Base-by-base conservation (phyloP, 2,113 vertebrate genomes). In the Macrotus californicus region DNA sequence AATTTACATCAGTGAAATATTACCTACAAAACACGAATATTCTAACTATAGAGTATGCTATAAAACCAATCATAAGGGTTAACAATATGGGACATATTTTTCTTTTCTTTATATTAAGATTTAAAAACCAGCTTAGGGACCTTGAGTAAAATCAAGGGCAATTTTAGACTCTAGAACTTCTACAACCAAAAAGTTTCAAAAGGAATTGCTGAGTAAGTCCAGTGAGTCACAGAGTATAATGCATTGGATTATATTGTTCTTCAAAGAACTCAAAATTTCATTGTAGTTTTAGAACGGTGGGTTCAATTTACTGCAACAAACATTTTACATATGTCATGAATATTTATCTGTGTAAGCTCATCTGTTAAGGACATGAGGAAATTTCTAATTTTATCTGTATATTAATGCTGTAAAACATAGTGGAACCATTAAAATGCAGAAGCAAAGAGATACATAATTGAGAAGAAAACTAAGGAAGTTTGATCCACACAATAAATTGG, bases 361-460 rank as follows among this genome's bases (percentile, higher is more conserved):
- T 69, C 75, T 70, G 13, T 69, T 94, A 89, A 64, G 50, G 21
- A 84, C 12, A 86, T 59, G 50, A 75, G 7, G 80, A 21, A 70
- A 80, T 95, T 95, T 95, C 66, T 96, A 56, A 15, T 14, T 92
- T 93, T 94, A 64, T 95, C 16, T 80, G 4, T 36, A 59, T 54
- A 70, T 83, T 76, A 94, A 91, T 91, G 3, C 14, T 80, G 10
- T n/a, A 96, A 89, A 76, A 9, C 46, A 86, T 72, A 91, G 5
- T 29, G 1, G 54, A 64, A 18, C 85, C 10, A 96, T 87, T 95
- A 89, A 96, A 94, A 73, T n/a, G 2, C 6, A 39, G 29, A 81
- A 66, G 54, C 54, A 93, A 87, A 67, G 56, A 41, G 18, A 95
- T 39, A 9, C 3, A 64, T 56, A 90, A 86, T 54, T 39, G 31